Evolutionary conservation across 2,113 vertebrate species (phyloP).

Genomic region (Jaculus jaculus): DNA sequence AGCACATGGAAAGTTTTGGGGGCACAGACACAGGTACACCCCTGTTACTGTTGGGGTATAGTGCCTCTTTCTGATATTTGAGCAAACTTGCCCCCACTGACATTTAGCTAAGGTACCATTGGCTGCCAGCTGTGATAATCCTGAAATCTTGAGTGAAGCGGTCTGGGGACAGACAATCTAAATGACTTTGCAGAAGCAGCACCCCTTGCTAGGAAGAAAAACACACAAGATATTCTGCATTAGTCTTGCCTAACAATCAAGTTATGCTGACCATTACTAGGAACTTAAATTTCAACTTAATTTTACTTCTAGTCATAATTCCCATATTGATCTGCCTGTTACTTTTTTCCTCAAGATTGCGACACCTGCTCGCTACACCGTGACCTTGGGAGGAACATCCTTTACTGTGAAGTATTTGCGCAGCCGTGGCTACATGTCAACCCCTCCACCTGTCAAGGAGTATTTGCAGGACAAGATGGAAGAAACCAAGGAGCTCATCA

Average conservation of each 20-base stretch:
- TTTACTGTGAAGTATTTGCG: constrained; percentile 94
- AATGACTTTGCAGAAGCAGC: background rate
- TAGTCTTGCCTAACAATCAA: background rate
- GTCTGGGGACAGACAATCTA: background rate
- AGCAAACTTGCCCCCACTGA: background rate
- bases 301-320: background rate
- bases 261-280: background rate
- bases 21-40: background rate
- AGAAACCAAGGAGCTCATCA: constrained; percentile 89
- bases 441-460: constrained; percentile 94
- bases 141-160: background rate
- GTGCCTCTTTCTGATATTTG: background rate
- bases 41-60: background rate
- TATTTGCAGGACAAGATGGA: constrained; percentile 93
- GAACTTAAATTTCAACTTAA: background rate
- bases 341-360: constrained; percentile 88
- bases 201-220: background rate
- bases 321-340: constrained; percentile 17
- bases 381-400: constrained; percentile 96
- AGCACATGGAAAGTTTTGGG: background rate
- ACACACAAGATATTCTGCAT: background rate
- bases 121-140: background rate
- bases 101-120: background rate
- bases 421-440: constrained; percentile 92
- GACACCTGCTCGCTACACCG: constrained; percentile 94